A percentile compares a stretch with the other conserved stretches of the same genome.
Conservation (phyloP, 2,113 vertebrate genomes). For the Beaufortia kweichowensis region DNA sequence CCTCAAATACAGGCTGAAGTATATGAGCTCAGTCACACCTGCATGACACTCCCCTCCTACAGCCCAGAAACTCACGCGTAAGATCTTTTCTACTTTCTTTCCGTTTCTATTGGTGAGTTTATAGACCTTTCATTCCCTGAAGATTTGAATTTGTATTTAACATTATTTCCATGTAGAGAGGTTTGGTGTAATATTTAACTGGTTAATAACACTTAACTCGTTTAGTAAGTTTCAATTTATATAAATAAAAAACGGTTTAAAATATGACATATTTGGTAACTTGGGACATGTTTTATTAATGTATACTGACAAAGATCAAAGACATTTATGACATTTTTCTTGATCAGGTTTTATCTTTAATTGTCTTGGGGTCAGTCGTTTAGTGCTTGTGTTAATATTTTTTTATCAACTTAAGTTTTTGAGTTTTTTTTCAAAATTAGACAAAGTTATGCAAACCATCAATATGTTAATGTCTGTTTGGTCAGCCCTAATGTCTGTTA, state of each 20-base stretch:
- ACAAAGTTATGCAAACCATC: too few species aligned
- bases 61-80: constrained; percentile 3
- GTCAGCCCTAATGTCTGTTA: too few species aligned
- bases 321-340: too few species aligned
- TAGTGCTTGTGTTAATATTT: too few species aligned
- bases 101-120: not conserved
- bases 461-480: too few species aligned
- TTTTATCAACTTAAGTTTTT: too few species aligned
- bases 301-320: too few species aligned
- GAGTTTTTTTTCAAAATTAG: too few species aligned
- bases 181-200: not conserved
- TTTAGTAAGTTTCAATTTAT: not conserved
- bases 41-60: constrained; percentile 2
- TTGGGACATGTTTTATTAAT: not conserved
- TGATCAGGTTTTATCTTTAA: too few species aligned
- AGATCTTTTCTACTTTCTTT: constrained; percentile 5
- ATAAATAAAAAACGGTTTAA: not conserved
- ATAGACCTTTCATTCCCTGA: not conserved
- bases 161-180: not conserved
- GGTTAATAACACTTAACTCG: not conserved
- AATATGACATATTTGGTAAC: too few species aligned
- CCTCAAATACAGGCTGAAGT: constrained; percentile 16
- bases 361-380: too few species aligned
- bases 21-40: constrained; percentile 19
- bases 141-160: not conserved